Base-by-base conservation (phyloP, 2,888 invertebrate genomes). In the Acleris emargana region DNA sequence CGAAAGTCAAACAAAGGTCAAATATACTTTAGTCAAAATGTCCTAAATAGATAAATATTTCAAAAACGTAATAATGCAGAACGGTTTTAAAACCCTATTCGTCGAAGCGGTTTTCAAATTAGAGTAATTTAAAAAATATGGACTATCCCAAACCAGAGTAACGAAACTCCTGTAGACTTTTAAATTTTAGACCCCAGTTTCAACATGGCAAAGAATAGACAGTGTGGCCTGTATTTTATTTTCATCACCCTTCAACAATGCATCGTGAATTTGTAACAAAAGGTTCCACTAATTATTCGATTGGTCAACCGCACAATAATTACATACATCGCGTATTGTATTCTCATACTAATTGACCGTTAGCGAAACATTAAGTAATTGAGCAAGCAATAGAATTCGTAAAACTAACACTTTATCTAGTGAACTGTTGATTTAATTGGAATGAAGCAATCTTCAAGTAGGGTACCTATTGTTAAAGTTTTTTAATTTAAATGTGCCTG, bases 261-360 rank as follows among this genome's bases (percentile, higher is more conserved):
- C 43, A 28, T 43, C 55, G 43, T 55, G 57, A 45, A 57, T 47
- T 18, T 25, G n/a, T 45, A 58, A 38, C 49, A 53, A 59, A 28
- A 58, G 53, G 25, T 64, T 49, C 45, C 47, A 42, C 53, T 58
- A 49, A 58, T 63, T 53, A 53, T 50, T 42, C 50, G 43, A 57
- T 57, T 57, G 57, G 25, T 45, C 57, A 57, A 57, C 25, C 17
- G 11, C 45, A 45, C 49, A 20, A 32, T 57, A 45, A 51, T 43
- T 52, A 52, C 18, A 52, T 58, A 63, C 38, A 58, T 53, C 47
- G 13, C 25, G 53, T 50, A 17, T 22, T 38, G 38, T 38, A 42
- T 64, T 51, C 52, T 60, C 59, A 51, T 52, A 58, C 58, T 64
- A 64, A 64, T 64, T 64, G 58, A 58, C 47, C 47, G 58, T 53